Evolutionary conservation across 2,113 vertebrate genomes (phyloP).

Genomic region (Marcusenius ussheri): DNA sequence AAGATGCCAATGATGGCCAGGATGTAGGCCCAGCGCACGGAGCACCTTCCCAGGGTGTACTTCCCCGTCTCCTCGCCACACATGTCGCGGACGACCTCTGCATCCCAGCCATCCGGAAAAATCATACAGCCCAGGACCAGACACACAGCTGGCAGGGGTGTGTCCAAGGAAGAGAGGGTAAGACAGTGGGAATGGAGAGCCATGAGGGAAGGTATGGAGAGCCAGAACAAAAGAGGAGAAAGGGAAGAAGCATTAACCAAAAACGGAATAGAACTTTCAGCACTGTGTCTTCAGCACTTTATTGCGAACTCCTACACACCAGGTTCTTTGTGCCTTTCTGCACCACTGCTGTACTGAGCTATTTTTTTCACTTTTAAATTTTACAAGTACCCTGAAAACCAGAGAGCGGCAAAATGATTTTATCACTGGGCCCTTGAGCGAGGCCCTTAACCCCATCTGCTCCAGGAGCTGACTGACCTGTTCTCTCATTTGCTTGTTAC

Average conservation of each 20-base stretch:
- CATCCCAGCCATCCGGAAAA: conserved; percentile 94
- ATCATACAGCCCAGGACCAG: conserved; percentile 96
- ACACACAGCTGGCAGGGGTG: conserved; percentile 73
- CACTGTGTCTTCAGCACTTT: neutral
- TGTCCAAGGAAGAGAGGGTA: conserved; percentile 29
- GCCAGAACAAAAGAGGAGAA: neutral
- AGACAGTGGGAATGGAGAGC: neutral
- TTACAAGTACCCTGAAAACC: neutral
- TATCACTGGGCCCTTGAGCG: neutral
- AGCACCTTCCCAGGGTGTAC: conserved; percentile 88
- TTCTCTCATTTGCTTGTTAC: neutral
- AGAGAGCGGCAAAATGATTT: neutral
- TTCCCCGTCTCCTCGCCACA: conserved; percentile 91
- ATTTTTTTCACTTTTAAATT: neutral
- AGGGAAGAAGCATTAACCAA: neutral
- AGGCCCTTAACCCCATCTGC: neutral
- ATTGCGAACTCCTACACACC: neutral
- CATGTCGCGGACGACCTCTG: conserved; percentile 89
- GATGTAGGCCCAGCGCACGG: conserved; percentile 93
- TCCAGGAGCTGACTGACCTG: neutral
- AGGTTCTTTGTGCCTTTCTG: neutral
- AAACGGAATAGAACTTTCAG: neutral
- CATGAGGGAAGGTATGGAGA: neutral
- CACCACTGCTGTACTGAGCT: neutral
- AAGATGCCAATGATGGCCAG: conserved; percentile 94